Percentiles rank a stretch among this genome's conserved stretches.
These are phyloP conservation scores for Drosophila tripunctata DNA, from an alignment of 2,888 invertebrate species.

Conservation along the genomic window DNA sequence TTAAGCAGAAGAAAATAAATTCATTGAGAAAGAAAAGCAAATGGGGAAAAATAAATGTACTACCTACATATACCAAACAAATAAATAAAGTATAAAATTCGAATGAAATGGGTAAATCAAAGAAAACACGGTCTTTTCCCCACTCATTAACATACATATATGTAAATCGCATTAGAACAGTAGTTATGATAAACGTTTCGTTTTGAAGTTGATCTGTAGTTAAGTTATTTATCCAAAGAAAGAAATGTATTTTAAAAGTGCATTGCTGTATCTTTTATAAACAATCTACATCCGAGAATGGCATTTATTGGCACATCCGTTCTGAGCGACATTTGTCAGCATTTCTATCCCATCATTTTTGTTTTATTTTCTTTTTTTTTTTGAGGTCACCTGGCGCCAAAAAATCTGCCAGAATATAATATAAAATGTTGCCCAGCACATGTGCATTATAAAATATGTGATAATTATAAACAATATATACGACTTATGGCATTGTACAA, in stretches of 20 bases:
- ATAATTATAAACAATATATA: constrained; percentile 47
- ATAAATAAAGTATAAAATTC: constrained; percentile 2
- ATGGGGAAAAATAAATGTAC: constrained; percentile 12
- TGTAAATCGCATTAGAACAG: constrained; percentile 23
- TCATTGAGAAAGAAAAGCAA: constrained; percentile 51
- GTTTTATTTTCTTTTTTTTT: constrained; percentile 24
- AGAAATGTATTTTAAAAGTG: neutral
- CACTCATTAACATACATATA: neutral
- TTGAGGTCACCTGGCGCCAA: constrained; percentile 56
- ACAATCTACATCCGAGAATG: constrained; percentile 43
- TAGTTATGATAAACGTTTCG: too few relatives aligned
- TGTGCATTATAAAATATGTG: constrained; percentile 39
- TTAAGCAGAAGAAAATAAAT: constrained; percentile 25
- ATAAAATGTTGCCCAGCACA: constrained; percentile 14
- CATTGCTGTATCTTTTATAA: constrained; percentile 28
- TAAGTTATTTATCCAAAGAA: too few relatives aligned
- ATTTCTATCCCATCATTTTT: constrained; percentile 1
- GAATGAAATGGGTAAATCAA: constrained; percentile 1
- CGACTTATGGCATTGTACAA: constrained; percentile 25
- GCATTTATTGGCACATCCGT: constrained; percentile 68
- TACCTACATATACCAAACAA: neutral
- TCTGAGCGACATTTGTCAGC: constrained; percentile 62
- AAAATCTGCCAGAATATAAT: constrained; percentile 9
- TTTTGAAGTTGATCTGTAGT: too few relatives aligned
- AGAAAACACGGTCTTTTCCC: neutral